These are phyloP conservation scores for Tricholauxania praeusta DNA, from an alignment of 2,888 invertebrate species.

Conservation along the genomic window DNA sequence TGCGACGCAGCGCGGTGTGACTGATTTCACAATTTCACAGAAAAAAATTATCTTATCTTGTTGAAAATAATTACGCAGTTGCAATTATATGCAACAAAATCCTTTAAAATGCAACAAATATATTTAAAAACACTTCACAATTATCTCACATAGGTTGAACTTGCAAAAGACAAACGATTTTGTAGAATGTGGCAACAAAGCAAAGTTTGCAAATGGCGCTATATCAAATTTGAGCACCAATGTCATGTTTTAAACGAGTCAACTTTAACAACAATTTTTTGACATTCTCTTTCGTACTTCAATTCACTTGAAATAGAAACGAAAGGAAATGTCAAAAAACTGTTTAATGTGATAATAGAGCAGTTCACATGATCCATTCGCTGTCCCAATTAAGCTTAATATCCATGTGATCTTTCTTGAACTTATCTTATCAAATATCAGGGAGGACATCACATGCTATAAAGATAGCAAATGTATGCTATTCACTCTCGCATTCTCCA, in stretches of 20 bases:
- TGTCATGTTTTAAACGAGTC: constrained; percentile 22
- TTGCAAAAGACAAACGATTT: neutral
- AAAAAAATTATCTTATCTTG: neutral
- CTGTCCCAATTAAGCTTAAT: too few relatives aligned
- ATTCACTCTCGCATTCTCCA: too few relatives aligned
- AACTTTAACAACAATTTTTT: neutral
- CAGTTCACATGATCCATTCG: too few relatives aligned
- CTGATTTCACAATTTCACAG: constrained; percentile 9
- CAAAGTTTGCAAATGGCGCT: constrained; percentile 42
- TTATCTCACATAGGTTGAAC: too few relatives aligned
- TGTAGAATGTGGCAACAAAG: neutral
- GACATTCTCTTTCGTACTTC: neutral
- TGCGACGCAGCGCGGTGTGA: neutral
- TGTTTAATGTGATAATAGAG: too few relatives aligned
- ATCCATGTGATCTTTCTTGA: too few relatives aligned
- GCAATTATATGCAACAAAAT: constrained; percentile 32
- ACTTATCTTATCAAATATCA: too few relatives aligned
- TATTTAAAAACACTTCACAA: neutral
- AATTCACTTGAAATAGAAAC: too few relatives aligned
- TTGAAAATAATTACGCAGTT: neutral
- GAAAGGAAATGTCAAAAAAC: too few relatives aligned
- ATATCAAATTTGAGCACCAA: constrained; percentile 37
- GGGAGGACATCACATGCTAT: too few relatives aligned
- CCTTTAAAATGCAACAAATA: constrained; percentile 29
- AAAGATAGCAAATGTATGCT: too few relatives aligned